These are phyloP conservation scores for Lycia hirtaria DNA, from an alignment of 2,888 invertebrate genomes.

Conservation along the genomic window DNA sequence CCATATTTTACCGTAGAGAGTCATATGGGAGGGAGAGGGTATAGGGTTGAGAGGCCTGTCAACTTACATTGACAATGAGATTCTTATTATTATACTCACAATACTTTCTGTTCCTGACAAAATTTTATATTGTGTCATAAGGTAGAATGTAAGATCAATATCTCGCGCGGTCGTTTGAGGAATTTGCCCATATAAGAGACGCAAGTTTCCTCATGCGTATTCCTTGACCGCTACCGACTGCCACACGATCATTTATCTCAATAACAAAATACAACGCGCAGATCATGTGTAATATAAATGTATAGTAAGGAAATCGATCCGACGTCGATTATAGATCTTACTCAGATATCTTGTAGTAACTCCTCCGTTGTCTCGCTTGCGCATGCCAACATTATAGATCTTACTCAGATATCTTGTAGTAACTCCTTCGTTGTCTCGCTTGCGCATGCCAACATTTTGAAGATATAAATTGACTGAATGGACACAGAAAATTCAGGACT, in stretches of 20 bases:
- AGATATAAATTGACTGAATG: too few relatives aligned
- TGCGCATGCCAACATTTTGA: too few relatives aligned
- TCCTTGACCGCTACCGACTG: conserved; percentile 29
- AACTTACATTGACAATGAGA: too few relatives aligned
- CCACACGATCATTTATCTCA: not conserved
- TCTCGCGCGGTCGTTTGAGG: conserved; percentile 14
- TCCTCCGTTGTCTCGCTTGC: too few relatives aligned
- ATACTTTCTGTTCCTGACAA: not conserved
- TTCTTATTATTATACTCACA: too few relatives aligned
- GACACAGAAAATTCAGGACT: too few relatives aligned
- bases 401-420: not conserved
- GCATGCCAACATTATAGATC: not conserved
- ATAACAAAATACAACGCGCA: not conserved
- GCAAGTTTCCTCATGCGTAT: conserved; percentile 26
- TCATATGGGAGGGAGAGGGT: too few relatives aligned
- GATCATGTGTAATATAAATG: not conserved
- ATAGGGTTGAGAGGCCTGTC: too few relatives aligned
- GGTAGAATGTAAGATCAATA: conserved; percentile 12
- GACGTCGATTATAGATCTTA: not conserved
- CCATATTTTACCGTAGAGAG: too few relatives aligned
- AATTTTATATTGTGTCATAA: not conserved
- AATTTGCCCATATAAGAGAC: conserved; percentile 30
- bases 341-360: not conserved
- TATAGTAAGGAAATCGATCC: conserved; percentile 11
- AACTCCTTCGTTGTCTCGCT: too few relatives aligned